phyloP scores from a whole-genome alignment of 1,140 invertebrate species.

The Semibalanus balanoides region DNA sequence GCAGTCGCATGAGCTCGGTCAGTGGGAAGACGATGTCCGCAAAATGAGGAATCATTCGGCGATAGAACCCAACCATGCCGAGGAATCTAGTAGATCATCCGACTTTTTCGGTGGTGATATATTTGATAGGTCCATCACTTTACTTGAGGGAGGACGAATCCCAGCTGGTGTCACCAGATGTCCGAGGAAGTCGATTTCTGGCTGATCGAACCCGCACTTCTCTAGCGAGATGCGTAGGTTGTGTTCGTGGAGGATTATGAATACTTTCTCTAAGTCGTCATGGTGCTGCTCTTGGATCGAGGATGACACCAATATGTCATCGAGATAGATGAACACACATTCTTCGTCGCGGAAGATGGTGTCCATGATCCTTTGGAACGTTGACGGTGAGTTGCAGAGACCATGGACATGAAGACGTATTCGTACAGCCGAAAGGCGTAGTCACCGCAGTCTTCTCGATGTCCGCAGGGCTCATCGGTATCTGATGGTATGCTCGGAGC shows the following conservation, averaged over 20 bases:
- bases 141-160: neutral
- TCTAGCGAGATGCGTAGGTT: neutral
- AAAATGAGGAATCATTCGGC: neutral
- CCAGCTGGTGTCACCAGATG: neutral
- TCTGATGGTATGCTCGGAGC: slow-evolving; percentile 10
- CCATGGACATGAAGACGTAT: slow-evolving; percentile 8
- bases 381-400: slow-evolving; percentile 8
- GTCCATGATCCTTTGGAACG: slow-evolving; percentile 12
- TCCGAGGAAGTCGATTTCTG: neutral
- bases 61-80: neutral
- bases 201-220: neutral
- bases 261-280: neutral
- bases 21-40: neutral
- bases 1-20: neutral
- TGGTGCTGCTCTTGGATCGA: neutral
- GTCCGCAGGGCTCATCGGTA: slow-evolving; percentile 7
- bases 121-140: neutral
- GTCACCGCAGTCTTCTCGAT: slow-evolving; percentile 9
- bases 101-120: neutral
- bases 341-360: neutral
- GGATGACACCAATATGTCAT: neutral
- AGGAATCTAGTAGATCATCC: neutral
- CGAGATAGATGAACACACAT: neutral
- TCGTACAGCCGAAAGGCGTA: slow-evolving; percentile 11
- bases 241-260: neutral